Base-by-base conservation (phyloP, 2,888 invertebrate genomes). In the Phaedon cochleariae region DNA sequence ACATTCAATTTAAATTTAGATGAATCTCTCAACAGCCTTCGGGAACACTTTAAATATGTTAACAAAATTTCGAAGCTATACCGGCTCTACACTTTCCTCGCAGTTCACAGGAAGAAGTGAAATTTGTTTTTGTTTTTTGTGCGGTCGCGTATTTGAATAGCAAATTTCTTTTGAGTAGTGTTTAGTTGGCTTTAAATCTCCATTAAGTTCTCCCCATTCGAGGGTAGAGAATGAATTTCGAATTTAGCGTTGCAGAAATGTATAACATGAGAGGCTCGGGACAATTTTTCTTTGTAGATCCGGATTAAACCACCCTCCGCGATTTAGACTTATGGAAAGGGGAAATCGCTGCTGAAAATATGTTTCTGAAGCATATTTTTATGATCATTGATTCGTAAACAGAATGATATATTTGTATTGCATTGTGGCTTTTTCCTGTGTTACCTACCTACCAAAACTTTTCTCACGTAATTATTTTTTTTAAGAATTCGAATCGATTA, bases 151-250 rank as follows among this genome's bases (percentile, higher is more conserved):
- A 70, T 70, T 64, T 70, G 68, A 70, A 70, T 68, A 64, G 62
- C 70, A 71, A 71, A 71, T 71, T 69, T 69, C 59, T 63, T 41
- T 64, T 65, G 67, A 71, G 67, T 67, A 65, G 59, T 71, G 62
- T 71, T 71, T 71, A 66, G 69, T 67, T 67, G 65, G 59, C 62
- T 60, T 69, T 71, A 71, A 71, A 71, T 69, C 70, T 69, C 60
- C 69, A 67, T 67, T 67, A 67, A 64, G 68, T 68, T 65, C 41
- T 12, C 41, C 18, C 65, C 37, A 52, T 59, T 64, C 41, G 59
- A 60, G 60, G 64, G 63, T 68, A 58, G 57, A 63, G 68, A 68
- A 68, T 66, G 53, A 61, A 70, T 64, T 66, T 68, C 51, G 64
- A 62, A 62, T 64, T 64, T 62, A 48, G 31, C 31, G 21, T 9